Conservation (phyloP, 2,888 invertebrate species). For the Pachymerium ferrugineum region DNA sequence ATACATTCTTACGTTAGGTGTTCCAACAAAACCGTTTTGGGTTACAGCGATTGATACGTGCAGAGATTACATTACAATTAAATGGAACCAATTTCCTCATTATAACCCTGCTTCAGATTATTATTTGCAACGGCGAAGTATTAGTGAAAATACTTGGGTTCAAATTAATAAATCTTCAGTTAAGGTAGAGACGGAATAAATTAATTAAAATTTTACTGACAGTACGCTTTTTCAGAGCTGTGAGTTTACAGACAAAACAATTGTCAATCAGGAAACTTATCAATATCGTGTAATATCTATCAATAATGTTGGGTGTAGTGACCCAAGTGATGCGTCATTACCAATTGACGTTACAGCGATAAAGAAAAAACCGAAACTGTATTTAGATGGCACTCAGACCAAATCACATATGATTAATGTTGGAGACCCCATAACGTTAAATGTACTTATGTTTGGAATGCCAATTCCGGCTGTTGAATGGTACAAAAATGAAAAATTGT, state of each 20-base stretch:
- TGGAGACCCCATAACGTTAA: constrained; percentile 90
- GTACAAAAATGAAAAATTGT: constrained; percentile 63
- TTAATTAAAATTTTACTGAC: not conserved
- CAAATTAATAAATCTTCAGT: constrained; percentile 81
- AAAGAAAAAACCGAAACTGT: constrained; percentile 88
- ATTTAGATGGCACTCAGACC: constrained; percentile 80
- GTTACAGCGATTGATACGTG: constrained; percentile 89
- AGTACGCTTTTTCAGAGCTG: constrained; percentile 23
- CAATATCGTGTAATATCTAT: constrained; percentile 89
- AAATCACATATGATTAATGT: constrained; percentile 91
- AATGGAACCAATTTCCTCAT: constrained; percentile 89
- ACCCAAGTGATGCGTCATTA: constrained; percentile 81
- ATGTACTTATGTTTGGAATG: constrained; percentile 88
- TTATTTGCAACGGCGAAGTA: constrained; percentile 83
- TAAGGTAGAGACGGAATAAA: constrained; percentile 45
- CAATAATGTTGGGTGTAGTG: constrained; percentile 87
- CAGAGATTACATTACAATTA: constrained; percentile 90
- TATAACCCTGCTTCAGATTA: constrained; percentile 96
- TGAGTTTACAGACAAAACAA: constrained; percentile 72
- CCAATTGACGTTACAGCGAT: constrained; percentile 81
- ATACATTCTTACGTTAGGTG: constrained; percentile 56
- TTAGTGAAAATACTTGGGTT: constrained; percentile 76
- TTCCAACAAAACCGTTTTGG: constrained; percentile 85
- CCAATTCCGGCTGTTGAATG: constrained; percentile 88
- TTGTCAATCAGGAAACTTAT: constrained; percentile 85